phyloP scores from a whole-genome alignment of 2,113 vertebrate species.

The Lagopus muta region DNA sequence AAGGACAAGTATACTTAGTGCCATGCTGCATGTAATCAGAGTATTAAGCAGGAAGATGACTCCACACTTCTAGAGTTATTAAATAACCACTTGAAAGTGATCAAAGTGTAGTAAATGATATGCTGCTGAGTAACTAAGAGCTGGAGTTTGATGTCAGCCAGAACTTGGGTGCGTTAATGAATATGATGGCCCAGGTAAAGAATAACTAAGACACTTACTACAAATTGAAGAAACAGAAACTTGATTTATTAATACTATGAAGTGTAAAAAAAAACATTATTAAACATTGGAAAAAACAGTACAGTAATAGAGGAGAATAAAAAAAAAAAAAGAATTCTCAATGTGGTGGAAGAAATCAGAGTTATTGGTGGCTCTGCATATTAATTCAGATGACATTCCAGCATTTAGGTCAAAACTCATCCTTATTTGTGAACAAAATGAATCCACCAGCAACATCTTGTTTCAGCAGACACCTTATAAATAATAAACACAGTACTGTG shows the following conservation, averaged over 20 bases:
- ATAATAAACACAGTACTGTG: not conserved
- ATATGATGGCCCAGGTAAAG: not conserved
- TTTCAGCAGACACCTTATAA: not conserved
- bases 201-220: not conserved
- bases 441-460: not conserved
- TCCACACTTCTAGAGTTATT: not conserved
- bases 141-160: not conserved
- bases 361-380: not conserved
- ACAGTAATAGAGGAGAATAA: not conserved
- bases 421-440: not conserved
- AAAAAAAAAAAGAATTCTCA: not conserved
- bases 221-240: not conserved
- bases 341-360: not conserved
- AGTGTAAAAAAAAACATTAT: not conserved
- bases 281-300: not conserved
- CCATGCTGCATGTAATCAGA: not conserved
- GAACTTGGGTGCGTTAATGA: not conserved
- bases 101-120: not conserved
- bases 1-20: not conserved
- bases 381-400: not conserved
- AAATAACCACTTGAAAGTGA: not conserved
- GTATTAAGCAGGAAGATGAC: not conserved
- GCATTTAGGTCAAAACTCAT: not conserved
- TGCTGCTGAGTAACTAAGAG: not conserved
- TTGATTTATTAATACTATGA: not conserved